These are phyloP conservation scores for Egretta garzetta DNA, from an alignment of 2,113 vertebrate genomes.

Conservation along the genomic window DNA sequence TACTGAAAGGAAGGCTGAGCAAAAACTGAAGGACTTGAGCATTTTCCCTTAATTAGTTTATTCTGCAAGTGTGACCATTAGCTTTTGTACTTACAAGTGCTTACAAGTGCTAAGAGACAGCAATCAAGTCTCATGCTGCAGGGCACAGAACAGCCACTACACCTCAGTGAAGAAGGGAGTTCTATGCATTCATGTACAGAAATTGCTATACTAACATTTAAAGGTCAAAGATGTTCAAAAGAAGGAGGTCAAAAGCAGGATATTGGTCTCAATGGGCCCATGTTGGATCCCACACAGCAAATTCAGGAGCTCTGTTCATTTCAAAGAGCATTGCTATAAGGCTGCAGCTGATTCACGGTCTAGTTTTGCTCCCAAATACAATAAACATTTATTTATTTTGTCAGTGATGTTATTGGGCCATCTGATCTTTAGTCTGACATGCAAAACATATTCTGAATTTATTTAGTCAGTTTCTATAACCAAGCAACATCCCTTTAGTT, in stretches of 20 bases:
- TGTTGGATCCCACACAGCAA: neutral
- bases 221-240: neutral
- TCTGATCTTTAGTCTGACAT: neutral
- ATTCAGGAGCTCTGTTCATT: neutral
- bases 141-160: neutral
- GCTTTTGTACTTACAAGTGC: constrained; percentile 55
- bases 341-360: neutral
- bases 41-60: constrained; percentile 67
- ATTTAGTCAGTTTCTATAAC: neutral
- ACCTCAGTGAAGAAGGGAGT: neutral
- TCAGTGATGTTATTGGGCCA: neutral
- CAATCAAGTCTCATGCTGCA: constrained; percentile 39
- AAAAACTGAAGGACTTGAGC: neutral
- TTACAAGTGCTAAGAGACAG: constrained; percentile 63
- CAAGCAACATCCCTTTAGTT: neutral
- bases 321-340: neutral
- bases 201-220: neutral
- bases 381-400: neutral
- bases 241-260: neutral
- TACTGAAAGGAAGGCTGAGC: neutral
- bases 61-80: constrained; percentile 66
- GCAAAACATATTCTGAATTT: neutral
- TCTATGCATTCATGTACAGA: neutral
- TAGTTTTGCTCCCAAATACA: neutral
- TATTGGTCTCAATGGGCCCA: neutral